These are phyloP conservation scores for Eupsittula cactorum DNA, from an alignment of 2,113 vertebrate species.

Conservation along the genomic window DNA sequence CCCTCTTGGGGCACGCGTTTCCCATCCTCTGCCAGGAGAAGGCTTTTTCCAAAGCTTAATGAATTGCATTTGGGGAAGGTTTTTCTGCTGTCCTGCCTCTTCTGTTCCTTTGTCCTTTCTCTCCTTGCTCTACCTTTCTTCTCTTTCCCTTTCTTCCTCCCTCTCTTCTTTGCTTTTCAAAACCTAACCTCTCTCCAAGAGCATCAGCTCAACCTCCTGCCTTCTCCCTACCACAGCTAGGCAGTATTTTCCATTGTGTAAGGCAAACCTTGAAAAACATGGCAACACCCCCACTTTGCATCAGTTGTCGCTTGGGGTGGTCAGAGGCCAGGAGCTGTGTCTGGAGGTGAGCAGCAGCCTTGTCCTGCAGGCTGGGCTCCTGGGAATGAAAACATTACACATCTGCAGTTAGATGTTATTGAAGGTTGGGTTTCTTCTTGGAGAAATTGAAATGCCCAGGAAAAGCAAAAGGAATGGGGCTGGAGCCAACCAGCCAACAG, in stretches of 20 bases:
- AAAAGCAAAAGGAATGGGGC: background rate
- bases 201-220: background rate
- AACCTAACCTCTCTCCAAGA: background rate
- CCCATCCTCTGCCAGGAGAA: background rate
- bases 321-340: background rate
- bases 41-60: background rate
- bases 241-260: background rate
- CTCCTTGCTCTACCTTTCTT: background rate
- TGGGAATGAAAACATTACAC: background rate
- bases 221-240: background rate
- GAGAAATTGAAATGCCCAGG: background rate
- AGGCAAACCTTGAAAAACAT: background rate
- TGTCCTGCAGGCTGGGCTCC: background rate
- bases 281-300: background rate
- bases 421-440: background rate
- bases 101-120: background rate
- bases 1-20: background rate
- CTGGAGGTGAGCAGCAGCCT: background rate
- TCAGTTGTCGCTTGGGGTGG: fast-evolving
- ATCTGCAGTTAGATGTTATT: background rate
- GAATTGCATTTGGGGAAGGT: background rate
- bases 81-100: background rate
- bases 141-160: background rate
- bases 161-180: background rate
- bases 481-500: background rate